A percentile compares a stretch with the other conserved stretches of the same genome.
Conservation (phyloP, 2,797 vertebrate species). For the Gallinago stenura region DNA sequence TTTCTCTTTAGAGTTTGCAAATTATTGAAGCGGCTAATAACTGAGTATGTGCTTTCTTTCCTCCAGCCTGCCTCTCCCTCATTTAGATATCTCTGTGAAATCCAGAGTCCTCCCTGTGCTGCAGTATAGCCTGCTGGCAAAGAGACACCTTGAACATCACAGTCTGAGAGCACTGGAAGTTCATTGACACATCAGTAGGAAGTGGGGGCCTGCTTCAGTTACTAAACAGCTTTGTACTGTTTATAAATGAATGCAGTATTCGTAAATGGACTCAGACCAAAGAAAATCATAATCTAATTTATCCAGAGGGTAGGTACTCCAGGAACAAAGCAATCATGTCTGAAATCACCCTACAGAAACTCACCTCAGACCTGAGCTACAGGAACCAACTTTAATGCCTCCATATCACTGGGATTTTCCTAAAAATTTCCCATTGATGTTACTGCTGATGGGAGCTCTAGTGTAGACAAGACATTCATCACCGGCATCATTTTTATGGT, state of each 20-base stretch:
- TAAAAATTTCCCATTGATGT: background rate
- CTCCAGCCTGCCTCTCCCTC: background rate
- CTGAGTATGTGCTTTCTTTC: background rate
- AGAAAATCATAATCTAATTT: constrained; percentile 12
- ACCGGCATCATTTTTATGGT: background rate
- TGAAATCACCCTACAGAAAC: background rate
- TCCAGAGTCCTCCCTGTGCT: background rate
- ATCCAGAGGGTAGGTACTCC: background rate
- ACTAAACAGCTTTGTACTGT: background rate
- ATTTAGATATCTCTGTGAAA: background rate
- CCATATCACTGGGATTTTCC: background rate
- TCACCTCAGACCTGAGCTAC: background rate
- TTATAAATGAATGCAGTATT: background rate
- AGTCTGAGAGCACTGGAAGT: background rate
- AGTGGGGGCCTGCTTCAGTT: background rate
- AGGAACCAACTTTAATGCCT: background rate
- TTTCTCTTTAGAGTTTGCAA: background rate
- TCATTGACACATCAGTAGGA: background rate
- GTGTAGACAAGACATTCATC: background rate
- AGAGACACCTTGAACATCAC: background rate
- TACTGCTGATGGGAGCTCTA: background rate
- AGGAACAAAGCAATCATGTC: background rate
- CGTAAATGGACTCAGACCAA: background rate
- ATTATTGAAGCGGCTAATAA: background rate
- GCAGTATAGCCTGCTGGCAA: background rate